phyloP scores from a whole-genome alignment of 2,888 invertebrate species.

The Euzetes globulus region DNA sequence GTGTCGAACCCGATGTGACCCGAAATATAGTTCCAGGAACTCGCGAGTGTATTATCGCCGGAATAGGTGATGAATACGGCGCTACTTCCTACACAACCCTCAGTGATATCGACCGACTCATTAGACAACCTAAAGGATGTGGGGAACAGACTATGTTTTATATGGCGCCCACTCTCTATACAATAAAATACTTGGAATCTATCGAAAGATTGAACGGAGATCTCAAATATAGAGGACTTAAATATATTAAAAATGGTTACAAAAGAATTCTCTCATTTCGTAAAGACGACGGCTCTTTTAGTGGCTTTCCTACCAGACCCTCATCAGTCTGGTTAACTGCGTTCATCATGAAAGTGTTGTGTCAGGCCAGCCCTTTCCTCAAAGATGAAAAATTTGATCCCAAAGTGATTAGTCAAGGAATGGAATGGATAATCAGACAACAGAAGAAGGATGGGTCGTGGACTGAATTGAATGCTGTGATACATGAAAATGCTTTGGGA shows the following conservation, averaged over 20 bases:
- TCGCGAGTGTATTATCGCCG: slow-evolving; percentile 38
- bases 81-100: slow-evolving; percentile 39
- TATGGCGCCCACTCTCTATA: slow-evolving; percentile 42
- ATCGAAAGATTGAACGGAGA: slow-evolving; percentile 37
- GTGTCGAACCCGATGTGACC: slow-evolving; percentile 31
- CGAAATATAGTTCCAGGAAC: slow-evolving; percentile 39
- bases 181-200: slow-evolving; percentile 39
- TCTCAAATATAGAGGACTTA: slow-evolving; percentile 38
- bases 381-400: slow-evolving; percentile 37
- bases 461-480: slow-evolving; percentile 39
- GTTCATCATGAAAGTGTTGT: slow-evolving; percentile 42
- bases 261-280: slow-evolving; percentile 38
- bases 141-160: slow-evolving; percentile 43
- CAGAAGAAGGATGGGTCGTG: slow-evolving; percentile 41
- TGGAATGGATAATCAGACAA: slow-evolving; percentile 39
- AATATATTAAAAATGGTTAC: slow-evolving; percentile 39
- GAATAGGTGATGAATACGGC: slow-evolving; percentile 40
- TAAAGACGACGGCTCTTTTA: slow-evolving; percentile 41
- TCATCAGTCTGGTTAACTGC: slow-evolving; percentile 42
- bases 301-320: slow-evolving; percentile 37
- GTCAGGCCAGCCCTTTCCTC: slow-evolving; percentile 39
- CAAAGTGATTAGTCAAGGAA: slow-evolving; percentile 39
- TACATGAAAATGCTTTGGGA: slow-evolving; percentile 41
- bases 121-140: slow-evolving; percentile 41
- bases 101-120: slow-evolving; percentile 38